Base-by-base conservation (phyloP, 23 tunicate genomes). In the Oikopleura dioica region DNA sequence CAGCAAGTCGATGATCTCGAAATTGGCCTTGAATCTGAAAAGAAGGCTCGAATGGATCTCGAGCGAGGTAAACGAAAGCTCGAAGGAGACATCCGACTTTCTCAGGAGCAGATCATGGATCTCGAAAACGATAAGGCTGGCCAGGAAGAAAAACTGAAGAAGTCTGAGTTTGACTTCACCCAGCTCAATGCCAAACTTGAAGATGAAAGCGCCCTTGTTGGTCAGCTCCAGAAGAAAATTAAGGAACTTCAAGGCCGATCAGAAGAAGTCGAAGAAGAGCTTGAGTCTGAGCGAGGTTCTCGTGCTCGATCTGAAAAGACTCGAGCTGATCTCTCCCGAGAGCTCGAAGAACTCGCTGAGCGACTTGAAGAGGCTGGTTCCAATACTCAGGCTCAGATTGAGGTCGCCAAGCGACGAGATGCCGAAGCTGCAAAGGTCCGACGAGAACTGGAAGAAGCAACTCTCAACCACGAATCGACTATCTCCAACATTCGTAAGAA, bases 321-420 rank as follows among this genome's bases (percentile, higher is more conserved):
- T 83, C 86, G 99, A 76, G 81, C 76, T 77, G 99, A 94, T 21
- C 83, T 94, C 36, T 82, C 81, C 76, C 88, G 99, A 35, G 99
- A 94, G 79, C 83, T 94, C 59, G 99, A 94, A 35, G 88, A 86
- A 28, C 83, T 94, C 38, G 38, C 84, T 36, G 99, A 94, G 69
- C 87, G 87, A 69, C 83, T 94, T 1, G 99, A 94, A 59, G 99
- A 84, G 69, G 99, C 99, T 63, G 88, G 89, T 9, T 87, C 87
- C 35, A 87, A 87, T 34, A 94, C 99, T 51, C 83, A 80, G 26
- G 89, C 95, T 44, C 99, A 94, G 84, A 87, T 94, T 16, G 72
- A 63, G 30, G 26, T 12, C 16, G 9, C 72, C 28, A 63, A 63
- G n/a, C 16, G n/a, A 63, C 72, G 72, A 28, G 72, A 63, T 29